These are phyloP conservation scores for Spea hammondii DNA, from an alignment of 2,797 vertebrate species.

Conservation along the genomic window DNA sequence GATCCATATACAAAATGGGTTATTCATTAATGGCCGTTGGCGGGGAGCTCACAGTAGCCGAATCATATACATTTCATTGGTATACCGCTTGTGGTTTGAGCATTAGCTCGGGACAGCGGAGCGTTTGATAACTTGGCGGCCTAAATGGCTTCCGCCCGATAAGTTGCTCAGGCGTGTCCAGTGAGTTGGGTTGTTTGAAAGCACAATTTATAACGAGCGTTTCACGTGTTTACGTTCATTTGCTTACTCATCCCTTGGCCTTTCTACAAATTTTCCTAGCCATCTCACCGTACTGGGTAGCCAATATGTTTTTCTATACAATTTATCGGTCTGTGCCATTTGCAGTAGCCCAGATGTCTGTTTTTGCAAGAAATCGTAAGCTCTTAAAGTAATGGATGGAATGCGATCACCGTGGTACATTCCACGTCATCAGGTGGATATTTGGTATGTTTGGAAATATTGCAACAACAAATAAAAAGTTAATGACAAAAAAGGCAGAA, in stretches of 20 bases:
- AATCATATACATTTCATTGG: no score
- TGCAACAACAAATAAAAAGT: slow-evolving; percentile 56
- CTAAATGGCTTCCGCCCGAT: no score
- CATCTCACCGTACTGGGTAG: slow-evolving; percentile 15
- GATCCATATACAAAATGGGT: no score
- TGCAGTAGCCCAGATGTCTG: slow-evolving; percentile 59
- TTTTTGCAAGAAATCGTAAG: slow-evolving; percentile 49
- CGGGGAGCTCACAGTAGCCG: no score
- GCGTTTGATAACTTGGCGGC: no score
- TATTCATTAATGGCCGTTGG: no score
- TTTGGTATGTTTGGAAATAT: slow-evolving; percentile 61
- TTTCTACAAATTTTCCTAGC: slow-evolving; percentile 28
- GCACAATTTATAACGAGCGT: background rate
- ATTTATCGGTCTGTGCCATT: slow-evolving; percentile 61
- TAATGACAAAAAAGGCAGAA: slow-evolving; percentile 6
- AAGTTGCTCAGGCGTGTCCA: no score
- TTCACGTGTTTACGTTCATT: background rate
- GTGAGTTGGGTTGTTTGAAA: background rate
- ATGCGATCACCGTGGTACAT: slow-evolving; percentile 57
- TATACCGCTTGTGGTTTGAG: no score
- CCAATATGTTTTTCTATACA: slow-evolving; percentile 54
- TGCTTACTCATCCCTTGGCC: slow-evolving; percentile 43
- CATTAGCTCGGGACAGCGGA: no score
- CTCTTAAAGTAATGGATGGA: slow-evolving; percentile 54
- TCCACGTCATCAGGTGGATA: slow-evolving; percentile 54